Evolutionary conservation across 2,888 invertebrate species (phyloP), one percentile per base, ranked within the genome.

Genomic region (Heliconius ismenius): DNA sequence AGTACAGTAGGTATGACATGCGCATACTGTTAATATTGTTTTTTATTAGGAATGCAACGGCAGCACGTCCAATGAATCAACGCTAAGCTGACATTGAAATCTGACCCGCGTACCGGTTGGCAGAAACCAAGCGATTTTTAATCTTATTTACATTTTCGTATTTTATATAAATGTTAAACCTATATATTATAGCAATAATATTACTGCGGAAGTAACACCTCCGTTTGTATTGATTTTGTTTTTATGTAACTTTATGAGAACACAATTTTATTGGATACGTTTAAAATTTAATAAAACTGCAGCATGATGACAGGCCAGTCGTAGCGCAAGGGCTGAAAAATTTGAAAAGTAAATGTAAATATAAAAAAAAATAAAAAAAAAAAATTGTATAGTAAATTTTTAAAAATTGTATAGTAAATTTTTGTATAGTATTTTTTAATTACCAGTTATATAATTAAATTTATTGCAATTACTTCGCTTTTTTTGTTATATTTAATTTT

Each of bases 31-130:
- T 76, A 78, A 76, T 78, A 76, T 67, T 63, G 76, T 75, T 79
- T 78, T 76, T 79, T 74, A 75, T 73, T 75, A 77, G 64, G 73
- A 73, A 77, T 77, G 72, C 79, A 77, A 77, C 77, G 69, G 79
- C 77, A 75, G 58, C 74, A 75, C 73, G 72, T 72, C 64, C 28
- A 64, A 70, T 79, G 68, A 73, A 79, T 77, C 77, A 77, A 76
- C 67, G 64, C 43, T 74, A 68, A 49, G 43, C 68, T 76, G 79
- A 67, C 76, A 74, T 76, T 76, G 78, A 74, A 39, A 54, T 65
- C 69, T 65, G 76, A 65, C 58, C 72, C 73, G 60, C 74, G 75
- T 64, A 77, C 77, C 75, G 79, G 75, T 77, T 76, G 49, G 73
- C 73, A 54, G 67, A 49, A 64, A 73, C 28, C 74, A 65, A 70